Percentiles rank a stretch among this genome's conserved stretches.
phyloP scores from a whole-genome alignment of 2,888 invertebrate genomes.

The Girardia tigrina region DNA sequence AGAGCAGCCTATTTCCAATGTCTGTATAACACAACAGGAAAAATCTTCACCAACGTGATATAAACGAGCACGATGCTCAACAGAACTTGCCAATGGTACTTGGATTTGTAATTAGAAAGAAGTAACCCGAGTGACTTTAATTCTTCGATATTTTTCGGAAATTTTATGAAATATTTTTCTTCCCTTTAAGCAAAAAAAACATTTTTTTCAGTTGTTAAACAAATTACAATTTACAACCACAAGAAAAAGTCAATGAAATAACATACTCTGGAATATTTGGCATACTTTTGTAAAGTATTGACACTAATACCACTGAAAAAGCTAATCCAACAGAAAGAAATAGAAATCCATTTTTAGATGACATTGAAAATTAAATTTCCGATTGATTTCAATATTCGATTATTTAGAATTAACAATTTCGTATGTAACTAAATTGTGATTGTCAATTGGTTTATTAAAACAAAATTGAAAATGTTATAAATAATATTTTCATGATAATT shows the following conservation, averaged over 20 bases:
- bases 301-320: background rate
- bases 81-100: constrained; percentile 78
- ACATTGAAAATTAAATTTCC: background rate
- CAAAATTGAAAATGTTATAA: background rate
- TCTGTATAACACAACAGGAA: no score
- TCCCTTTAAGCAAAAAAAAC: constrained; percentile 56
- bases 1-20: no score
- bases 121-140: constrained; percentile 82
- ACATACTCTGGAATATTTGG: background rate
- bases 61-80: constrained; percentile 74
- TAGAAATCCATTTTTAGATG: background rate
- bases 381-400: background rate
- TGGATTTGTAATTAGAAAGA: constrained; percentile 75
- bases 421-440: background rate
- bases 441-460: background rate
- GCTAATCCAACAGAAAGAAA: background rate
- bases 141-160: constrained; percentile 84
- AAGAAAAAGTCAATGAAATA: background rate
- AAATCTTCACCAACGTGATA: constrained; percentile 55
- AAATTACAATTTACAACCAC: no score
- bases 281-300: background rate
- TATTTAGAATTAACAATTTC: background rate
- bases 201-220: no score
- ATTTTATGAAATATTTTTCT: constrained; percentile 69
- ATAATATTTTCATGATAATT: background rate